phyloP scores from a whole-genome alignment of 2,888 invertebrate species.

The Drosophila borborema region DNA sequence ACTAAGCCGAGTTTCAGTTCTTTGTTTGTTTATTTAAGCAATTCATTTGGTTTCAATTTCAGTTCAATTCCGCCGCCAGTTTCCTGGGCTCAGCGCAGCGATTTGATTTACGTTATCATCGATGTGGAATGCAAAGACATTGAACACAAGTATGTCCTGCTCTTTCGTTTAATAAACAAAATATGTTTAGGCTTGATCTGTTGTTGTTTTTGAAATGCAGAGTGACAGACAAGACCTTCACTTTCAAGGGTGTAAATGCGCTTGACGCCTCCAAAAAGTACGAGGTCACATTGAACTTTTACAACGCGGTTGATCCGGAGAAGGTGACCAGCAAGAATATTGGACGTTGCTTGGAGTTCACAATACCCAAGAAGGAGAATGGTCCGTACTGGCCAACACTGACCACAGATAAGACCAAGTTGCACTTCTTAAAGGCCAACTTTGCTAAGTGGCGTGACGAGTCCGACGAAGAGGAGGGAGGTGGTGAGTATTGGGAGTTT shows the following conservation, averaged over 20 bases:
- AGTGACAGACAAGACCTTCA: slow-evolving; percentile 90
- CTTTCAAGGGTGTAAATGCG: slow-evolving; percentile 92
- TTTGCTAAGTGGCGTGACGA: slow-evolving; percentile 99
- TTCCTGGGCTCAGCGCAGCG: slow-evolving; percentile 96
- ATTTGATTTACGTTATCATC: slow-evolving; percentile 93
- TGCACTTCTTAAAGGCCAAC: slow-evolving; percentile 98
- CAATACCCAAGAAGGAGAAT: slow-evolving; percentile 89
- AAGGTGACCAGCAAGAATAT: slow-evolving; percentile 90
- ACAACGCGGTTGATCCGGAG: slow-evolving; percentile 92
- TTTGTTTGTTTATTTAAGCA: slow-evolving; percentile 26
- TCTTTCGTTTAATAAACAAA: background rate
- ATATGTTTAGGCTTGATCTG: background rate
- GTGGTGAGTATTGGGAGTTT: slow-evolving; percentile 61
- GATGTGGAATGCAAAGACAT: slow-evolving; percentile 96
- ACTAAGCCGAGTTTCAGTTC: slow-evolving; percentile 19
- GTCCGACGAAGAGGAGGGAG: slow-evolving; percentile 93
- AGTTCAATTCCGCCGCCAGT: slow-evolving; percentile 90
- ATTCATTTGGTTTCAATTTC: slow-evolving; percentile 27
- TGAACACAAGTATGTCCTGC: slow-evolving; percentile 88
- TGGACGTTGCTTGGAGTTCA: slow-evolving; percentile 91
- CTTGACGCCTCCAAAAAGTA: slow-evolving; percentile 93
- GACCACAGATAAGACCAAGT: slow-evolving; percentile 94
- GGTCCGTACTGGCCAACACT: slow-evolving; percentile 95
- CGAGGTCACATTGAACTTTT: slow-evolving; percentile 95
- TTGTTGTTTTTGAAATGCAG: slow-evolving; percentile 77